Base-by-base conservation (phyloP, 2,888 invertebrate genomes). In the Oegoconia quadripuncta region DNA sequence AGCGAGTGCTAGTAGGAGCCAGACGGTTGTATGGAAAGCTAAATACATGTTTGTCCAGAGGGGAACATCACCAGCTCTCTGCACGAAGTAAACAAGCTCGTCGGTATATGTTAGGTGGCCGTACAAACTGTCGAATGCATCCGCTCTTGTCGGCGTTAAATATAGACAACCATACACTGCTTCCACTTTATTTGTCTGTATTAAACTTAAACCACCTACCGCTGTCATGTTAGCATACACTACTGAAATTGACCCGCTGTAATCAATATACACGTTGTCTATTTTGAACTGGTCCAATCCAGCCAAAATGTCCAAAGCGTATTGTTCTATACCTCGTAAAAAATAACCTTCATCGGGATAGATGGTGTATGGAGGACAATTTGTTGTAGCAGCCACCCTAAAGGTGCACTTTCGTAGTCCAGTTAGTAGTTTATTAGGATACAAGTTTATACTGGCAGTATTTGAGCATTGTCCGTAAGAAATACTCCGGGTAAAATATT, bases 321-420 rank as follows among this genome's bases (percentile, higher is more conserved):
- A 56, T 39, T 66, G 63, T 30, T 73, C 73, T 0, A 51, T 42
- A 8, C 70, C 72, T 7, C 7, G n/a, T 7, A 28, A 12, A 11
- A 12, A 15, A 18, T 13, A 26, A 5, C 16, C 11, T 13, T 30
- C 30, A n/a, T 12, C 4, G 9, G 41, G 28, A 18, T 34, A 46
- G 64, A 26, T 72, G 41, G 1, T 75, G 54, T 0, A 44, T 41
- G 27, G 55, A 74, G 0, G 79, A 80, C 8, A 77, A 74, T 52
- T 68, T 64, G 30, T 79, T 60, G 0, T 69, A 35, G 61, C 41
- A 1, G 57, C 53, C 1, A 63, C 63, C 18, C 44, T 63, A 12
- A 80, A 50, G 1, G 63, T 66, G 41, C 80, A 81, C 20, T 70
- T 70, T 26, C 43, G 56, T 2, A 81, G 48, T 12, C 64, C 68